Base-by-base conservation (phyloP, 1,140 invertebrate genomes). In the Bacillus rossius region DNA sequence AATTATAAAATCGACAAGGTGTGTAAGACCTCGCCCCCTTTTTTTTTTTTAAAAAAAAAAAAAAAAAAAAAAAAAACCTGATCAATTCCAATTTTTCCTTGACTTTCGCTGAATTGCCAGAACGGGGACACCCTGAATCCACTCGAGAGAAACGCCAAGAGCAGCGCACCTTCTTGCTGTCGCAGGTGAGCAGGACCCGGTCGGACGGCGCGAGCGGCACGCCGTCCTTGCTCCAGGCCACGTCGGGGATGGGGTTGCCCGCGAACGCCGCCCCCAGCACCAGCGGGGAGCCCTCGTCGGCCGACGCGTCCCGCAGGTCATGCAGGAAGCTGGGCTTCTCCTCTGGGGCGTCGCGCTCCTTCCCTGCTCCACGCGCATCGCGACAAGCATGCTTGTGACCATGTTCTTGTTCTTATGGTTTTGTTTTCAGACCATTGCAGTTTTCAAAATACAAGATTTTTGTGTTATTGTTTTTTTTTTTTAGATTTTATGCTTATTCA, bases 171-270 rank as follows among this genome's bases (percentile, higher is more conserved):
- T 84, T 87, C 67, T 86, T 87, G 8, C 91, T 91, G 74, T 94
- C 89, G 65, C 89, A 93, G 4, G 83, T 87, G 43, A 89, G 77
- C 41, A 85, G 70, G 2, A 87, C 64, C 43, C 82, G 81, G 26
- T 90, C 85, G 40, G 79, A 83, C 3, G 84, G 79, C 26, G 69
- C 62, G 1, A 94, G 57, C 1, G 82, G 78, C 54, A 80, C 70
- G 3, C 86, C 89, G 71, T 94, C 85, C 70, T 92, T 92, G 20
- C 76, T 85, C 93, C 93, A 96, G 56, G 75, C 78, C 8, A 93
- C 84, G 43, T 91, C 84, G 1, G 93, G 92, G 59, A 93, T 80
- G 0, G 94, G 93, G 78, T 93, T 93, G n/a, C 90, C 91, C 17
- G 81, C 76, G 68, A 90, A 88, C 1, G 87, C 82, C 19, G 83